Base-by-base conservation (phyloP, 2,113 vertebrate species). In the Pontoporia blainvillei region DNA sequence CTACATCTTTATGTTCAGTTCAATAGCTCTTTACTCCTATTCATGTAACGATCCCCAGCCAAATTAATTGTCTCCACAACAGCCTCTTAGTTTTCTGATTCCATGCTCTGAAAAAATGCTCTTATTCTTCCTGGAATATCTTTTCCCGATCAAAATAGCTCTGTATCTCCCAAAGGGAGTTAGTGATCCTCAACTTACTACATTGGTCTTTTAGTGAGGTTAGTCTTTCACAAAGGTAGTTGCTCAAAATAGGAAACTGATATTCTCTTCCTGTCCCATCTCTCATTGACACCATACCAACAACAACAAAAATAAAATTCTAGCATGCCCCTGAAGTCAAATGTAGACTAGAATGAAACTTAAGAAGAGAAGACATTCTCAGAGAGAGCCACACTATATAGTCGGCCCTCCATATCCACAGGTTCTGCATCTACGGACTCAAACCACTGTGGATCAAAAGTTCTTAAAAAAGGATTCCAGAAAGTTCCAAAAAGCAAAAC, bases 241-340 rank as follows among this genome's bases (percentile, higher is more conserved):
- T 90, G n/a, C 23, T 96, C 52, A 59, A 67, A 69, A 93, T 12
- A 25, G 5, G 44, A 49, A 92, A 18, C 14, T 29, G 44, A 61
- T 59, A 66, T 31, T 54, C 5, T 81, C 31, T 85, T 67, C 21
- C 39, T 41, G 2, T 54, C 5, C 21, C 10, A 8, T 86, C 13
- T 71, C 52, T 96, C 57, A 67, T 2, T 83, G 61, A 76, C 39
- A 41, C n/a, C 5, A 76, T 54, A 31, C 14, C 13, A n/a, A 8
- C 34, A n/a, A 66, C n/a, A 92, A 73, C 6, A 59, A 39, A 29
- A 44, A 64, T 84, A 78, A 84, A 92, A 86, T 67, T 86, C 27
- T 46, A 49, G 1, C n/a, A 72, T 31, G 11, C 3, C 23, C 2
- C 3, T 72, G 2, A 20, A 76, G 36, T 54, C 9, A 93, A 83